Conservation (phyloP, 2,888 invertebrate genomes). For the Caenorhabditis uteleia region DNA sequence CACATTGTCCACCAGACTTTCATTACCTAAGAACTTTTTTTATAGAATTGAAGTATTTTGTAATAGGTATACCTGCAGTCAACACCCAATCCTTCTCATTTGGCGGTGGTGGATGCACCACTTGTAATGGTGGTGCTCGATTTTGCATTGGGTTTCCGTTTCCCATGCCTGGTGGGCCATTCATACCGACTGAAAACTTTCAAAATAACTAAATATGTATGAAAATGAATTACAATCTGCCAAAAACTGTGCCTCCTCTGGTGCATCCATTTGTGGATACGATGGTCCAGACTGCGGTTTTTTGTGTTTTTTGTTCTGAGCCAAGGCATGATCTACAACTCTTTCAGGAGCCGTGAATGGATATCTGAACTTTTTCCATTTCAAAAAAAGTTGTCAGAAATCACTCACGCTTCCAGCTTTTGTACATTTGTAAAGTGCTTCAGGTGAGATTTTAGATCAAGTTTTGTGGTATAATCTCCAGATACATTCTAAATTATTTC, state of each 20-base stretch:
- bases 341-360: conserved; percentile 51
- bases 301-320: conserved; percentile 32
- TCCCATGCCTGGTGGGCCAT: conserved; percentile 10
- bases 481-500: conserved; percentile 12
- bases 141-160: conserved; percentile 10
- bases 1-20: conserved; percentile 64
- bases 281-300: conserved; percentile 14
- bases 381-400: not conserved
- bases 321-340: conserved; percentile 41
- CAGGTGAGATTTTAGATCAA: conserved; percentile 20
- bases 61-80: conserved; percentile 47
- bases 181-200: conserved; percentile 13
- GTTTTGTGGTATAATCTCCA: conserved; percentile 27
- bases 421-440: conserved; percentile 27
- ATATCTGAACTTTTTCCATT: conserved; percentile 24
- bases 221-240: conserved; percentile 25
- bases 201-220: not conserved
- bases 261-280: conserved; percentile 6
- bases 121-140: conserved; percentile 38
- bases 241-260: conserved; percentile 3
- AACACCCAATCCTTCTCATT: conserved; percentile 68
- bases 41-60: not conserved
- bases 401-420: conserved; percentile 18
- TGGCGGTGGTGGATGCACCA: conserved; percentile 63
- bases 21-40: conserved; percentile 48